Evolutionary conservation across 2,888 invertebrate genomes (phyloP).

Genomic region (Eupeodes luniger): DNA sequence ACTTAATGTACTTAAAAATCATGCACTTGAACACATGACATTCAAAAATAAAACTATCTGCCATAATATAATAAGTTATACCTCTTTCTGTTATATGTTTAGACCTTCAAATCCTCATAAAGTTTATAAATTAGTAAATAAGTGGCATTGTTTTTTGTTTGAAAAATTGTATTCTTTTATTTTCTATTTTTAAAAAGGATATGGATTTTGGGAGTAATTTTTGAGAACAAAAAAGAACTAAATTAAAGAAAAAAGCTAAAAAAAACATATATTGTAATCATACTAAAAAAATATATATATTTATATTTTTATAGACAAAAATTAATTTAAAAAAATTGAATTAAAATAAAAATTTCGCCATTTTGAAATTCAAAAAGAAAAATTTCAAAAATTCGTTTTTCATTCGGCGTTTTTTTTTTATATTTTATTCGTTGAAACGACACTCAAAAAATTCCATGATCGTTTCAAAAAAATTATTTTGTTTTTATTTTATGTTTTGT

Average conservation of each 20-base stretch:
- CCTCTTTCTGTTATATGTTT: too few relatives aligned
- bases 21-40: conserved; percentile 46
- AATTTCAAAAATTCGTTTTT: conserved; percentile 59
- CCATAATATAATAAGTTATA: conserved; percentile 29
- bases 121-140: conserved; percentile 17
- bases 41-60: conserved; percentile 27
- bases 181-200: conserved; percentile 30
- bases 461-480: conserved; percentile 77
- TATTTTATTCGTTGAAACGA: conserved; percentile 84
- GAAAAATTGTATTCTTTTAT: conserved; percentile 15
- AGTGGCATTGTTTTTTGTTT: conserved; percentile 37
- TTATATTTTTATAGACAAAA: conserved; percentile 63
- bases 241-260: conserved; percentile 34
- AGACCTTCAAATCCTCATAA: conserved; percentile 69
- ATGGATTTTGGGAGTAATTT: conserved; percentile 55
- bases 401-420: conserved; percentile 61
- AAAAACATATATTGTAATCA: conserved; percentile 4
- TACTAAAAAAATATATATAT: conserved; percentile 22
- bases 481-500: conserved; percentile 4
- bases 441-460: conserved; percentile 84
- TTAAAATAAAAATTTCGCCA: conserved; percentile 80
- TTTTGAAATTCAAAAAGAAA: conserved; percentile 55
- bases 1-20: conserved; percentile 44
- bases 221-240: conserved; percentile 23
- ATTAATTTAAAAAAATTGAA: conserved; percentile 80